phyloP scores from a whole-genome alignment of 2,113 vertebrate genomes.

The Gallinago paraguaiae region DNA sequence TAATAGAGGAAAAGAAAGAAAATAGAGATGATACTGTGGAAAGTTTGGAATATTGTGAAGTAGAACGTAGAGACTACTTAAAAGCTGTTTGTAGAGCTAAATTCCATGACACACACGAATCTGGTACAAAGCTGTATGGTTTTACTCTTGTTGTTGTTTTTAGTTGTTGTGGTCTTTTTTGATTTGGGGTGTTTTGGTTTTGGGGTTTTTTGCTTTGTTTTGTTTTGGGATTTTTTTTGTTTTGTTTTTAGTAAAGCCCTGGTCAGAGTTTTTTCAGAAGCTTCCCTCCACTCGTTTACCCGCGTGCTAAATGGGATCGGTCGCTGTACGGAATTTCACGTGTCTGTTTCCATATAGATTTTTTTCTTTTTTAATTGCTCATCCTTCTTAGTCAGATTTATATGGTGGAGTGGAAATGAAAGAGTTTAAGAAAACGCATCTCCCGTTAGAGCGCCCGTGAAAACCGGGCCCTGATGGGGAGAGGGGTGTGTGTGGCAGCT shows the following conservation, averaged over 20 bases:
- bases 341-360: not conserved
- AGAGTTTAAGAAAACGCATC: not conserved
- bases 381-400: not conserved
- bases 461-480: not conserved
- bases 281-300: not conserved
- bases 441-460: conserved; percentile 1
- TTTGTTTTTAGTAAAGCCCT: not conserved
- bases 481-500: conserved; percentile 41
- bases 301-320: not conserved
- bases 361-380: not conserved
- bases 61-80: not conserved
- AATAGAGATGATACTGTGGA: not conserved
- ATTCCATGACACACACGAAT: not conserved
- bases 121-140: not conserved
- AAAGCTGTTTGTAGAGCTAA: not conserved
- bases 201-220: not conserved
- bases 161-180: not conserved
- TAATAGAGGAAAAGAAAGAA: not conserved
- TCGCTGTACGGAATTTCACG: not conserved
- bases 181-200: not conserved
- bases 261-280: not conserved
- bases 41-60: not conserved
- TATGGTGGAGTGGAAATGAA: not conserved
- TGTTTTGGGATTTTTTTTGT: not conserved
- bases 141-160: not conserved